Evolutionary conservation across 2,797 vertebrate genomes (phyloP), one percentile per base, ranked within the genome.

Genomic region (Euthynnus affinis): DNA sequence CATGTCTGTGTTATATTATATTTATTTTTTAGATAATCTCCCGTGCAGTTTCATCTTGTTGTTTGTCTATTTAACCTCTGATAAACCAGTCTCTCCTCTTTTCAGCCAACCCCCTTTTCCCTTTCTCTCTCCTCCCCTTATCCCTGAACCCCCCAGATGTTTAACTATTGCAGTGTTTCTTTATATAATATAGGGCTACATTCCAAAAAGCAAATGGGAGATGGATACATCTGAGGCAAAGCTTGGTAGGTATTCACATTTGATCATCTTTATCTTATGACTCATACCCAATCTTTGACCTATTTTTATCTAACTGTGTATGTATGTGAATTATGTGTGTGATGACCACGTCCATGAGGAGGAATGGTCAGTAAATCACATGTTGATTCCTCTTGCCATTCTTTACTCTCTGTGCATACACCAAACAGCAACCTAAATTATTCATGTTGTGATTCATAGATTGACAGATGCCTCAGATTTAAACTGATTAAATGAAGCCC

Each of bases 121-220:
- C 52, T 68, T 49, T 83, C 79, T 80, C 64, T 86, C 80, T 74
- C 68, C 52, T 83, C 52, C 86, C 71, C 71, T 20, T 66, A 53
- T 25, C 64, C 86, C 68, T 63, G 74, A 80, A 56, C 83, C 81
- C 29, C 68, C 78, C 85, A 76, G 75, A 91, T 66, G 77, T 96
- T 96, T 99, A 99, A 99, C 96, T 92, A 94, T 95, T 96, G 93
- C 91, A 98, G 97, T 98, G 96, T 99, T 96, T 99, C 91, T 98
- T 97, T 98, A 96, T 97, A 95, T 95, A 94, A 99, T 97, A 89
- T 96, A 99, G 98, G 98, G 97, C 94, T 99, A 99, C 96, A 97
- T 99, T 97, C 98, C 98, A 94, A 99, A 99, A 98, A 99, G 98
- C 97, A 99, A 99, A 98, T 99, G 98, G 98, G 98, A 99, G 96